Base-by-base conservation (phyloP, 2,113 vertebrate species). In the Lamprologus lemairii region DNA sequence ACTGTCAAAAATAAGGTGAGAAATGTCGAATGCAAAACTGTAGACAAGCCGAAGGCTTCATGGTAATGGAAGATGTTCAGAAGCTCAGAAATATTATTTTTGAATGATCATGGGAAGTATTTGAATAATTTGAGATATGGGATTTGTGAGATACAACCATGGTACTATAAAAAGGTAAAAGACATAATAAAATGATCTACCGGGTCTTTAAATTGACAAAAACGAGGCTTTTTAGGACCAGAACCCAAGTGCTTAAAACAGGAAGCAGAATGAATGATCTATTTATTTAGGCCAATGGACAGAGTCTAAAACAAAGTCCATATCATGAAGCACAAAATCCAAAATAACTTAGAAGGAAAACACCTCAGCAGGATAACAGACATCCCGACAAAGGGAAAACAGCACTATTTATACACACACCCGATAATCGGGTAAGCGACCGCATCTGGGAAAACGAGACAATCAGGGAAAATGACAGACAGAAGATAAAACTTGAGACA, bases 221-320 rank as follows among this genome's bases (percentile, higher is more conserved):
- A 68, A 40, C n/a, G 0, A 0, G 3, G 35, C n/a, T 40, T 68
- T 40, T 9, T 40, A 40, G 63, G 63, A 68, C 19, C 7, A 37
- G 33, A 68, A 68, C 63, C 63, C 19, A 68, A 37, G 19, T 68
- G 33, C 63, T 21, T 12, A 3, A 68, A 12, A 68, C 33, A 13
- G 60, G 60, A 68, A 68, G 60, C 3, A 68, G 60, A 68, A 68
- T 68, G 0, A 68, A 68, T 4, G 33, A 65, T 12, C 4, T 37
- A 13, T 65, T 65, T 37, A 65, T 37, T 65, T 13, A 65, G 60
- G 10, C 19, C 0, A 65, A 65, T 65, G 9, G 19, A 21, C 33
- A 65, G 17, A 2, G 33, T 37, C 19, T 21, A 68, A 37, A 65
- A 13, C 60, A 37, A 37, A 68, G 63, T 68, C 33, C 63, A 13